phyloP scores from a whole-genome alignment of 2,888 invertebrate species.

The Catocala sponsa region DNA sequence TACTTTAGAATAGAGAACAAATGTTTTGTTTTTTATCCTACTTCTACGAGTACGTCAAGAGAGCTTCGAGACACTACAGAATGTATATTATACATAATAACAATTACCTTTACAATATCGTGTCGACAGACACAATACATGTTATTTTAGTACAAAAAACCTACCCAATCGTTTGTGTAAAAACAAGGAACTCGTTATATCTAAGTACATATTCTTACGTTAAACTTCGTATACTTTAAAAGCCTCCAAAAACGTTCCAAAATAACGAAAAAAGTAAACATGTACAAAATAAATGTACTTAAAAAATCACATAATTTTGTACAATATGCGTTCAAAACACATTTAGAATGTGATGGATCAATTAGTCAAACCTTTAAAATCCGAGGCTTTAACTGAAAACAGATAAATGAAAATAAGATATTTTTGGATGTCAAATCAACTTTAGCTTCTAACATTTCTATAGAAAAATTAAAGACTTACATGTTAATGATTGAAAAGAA shows the following conservation, averaged over 20 bases:
- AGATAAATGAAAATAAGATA: not conserved
- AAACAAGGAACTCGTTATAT: conserved; percentile 83
- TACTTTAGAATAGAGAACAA: conserved; percentile 35
- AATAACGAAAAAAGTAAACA: conserved; percentile 60
- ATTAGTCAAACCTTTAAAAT: conserved; percentile 30
- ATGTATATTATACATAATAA: conserved; percentile 60
- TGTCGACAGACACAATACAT: conserved; percentile 46
- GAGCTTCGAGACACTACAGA: conserved; percentile 56
- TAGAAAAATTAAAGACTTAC: not conserved
- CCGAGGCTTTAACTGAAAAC: conserved; percentile 38
- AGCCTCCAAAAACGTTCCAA: conserved; percentile 84
- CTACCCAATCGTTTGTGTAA: conserved; percentile 70
- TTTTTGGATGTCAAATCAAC: conserved; percentile 1
- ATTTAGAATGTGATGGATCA: conserved; percentile 18
- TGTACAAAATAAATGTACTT: conserved; percentile 70
- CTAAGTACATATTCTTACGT: conserved; percentile 86
- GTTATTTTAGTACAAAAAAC: conserved; percentile 63
- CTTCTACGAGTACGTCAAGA: conserved; percentile 43
- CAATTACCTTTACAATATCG: conserved; percentile 50
- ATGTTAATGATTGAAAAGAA: conserved; percentile 13
- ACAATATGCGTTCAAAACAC: conserved; percentile 61
- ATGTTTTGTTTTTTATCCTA: conserved; percentile 39
- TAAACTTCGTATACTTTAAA: conserved; percentile 86
- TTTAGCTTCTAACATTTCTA: conserved; percentile 7
- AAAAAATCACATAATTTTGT: conserved; percentile 76